These are phyloP conservation scores for Odontomyia ornata DNA, from an alignment of 2,888 invertebrate species.

Conservation along the genomic window DNA sequence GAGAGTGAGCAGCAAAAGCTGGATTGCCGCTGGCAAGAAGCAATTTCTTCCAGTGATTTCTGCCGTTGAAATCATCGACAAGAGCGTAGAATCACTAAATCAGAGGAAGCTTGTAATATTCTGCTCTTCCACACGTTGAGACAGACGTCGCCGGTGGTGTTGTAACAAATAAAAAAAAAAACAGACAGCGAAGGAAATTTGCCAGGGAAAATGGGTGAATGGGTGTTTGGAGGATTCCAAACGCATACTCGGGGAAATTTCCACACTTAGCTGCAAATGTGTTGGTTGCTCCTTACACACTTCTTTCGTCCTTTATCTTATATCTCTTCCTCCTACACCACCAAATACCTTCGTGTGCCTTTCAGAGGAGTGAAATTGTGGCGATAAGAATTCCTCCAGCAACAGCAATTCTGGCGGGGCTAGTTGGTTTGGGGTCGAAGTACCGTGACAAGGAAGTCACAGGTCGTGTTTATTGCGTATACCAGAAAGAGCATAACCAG, in stretches of 20 bases:
- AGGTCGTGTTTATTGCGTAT: no score
- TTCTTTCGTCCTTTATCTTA: background rate
- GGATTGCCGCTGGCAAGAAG: no score
- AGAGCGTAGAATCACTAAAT: background rate
- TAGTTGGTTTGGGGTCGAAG: no score
- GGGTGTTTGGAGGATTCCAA: background rate
- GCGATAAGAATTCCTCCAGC: no score
- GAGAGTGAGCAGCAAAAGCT: background rate
- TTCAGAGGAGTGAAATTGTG: no score
- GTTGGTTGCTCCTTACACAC: background rate
- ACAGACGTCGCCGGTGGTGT: background rate
- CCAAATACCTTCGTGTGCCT: no score
- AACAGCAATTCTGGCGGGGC: no score
- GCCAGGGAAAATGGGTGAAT: background rate
- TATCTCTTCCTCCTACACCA: no score
- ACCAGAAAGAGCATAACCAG: no score
- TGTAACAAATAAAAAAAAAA: no score
- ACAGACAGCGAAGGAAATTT: no score
- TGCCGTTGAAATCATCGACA: background rate
- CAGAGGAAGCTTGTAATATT: background rate
- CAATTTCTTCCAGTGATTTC: background rate
- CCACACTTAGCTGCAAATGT: background rate
- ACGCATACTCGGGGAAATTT: constrained; percentile 8
- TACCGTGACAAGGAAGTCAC: no score
- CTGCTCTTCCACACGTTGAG: background rate